Percentiles rank a stretch among this genome's conserved stretches.
These are phyloP conservation scores for Schizothorax lantsangensis DNA, from an alignment of 2,797 vertebrate genomes.

Conservation along the genomic window DNA sequence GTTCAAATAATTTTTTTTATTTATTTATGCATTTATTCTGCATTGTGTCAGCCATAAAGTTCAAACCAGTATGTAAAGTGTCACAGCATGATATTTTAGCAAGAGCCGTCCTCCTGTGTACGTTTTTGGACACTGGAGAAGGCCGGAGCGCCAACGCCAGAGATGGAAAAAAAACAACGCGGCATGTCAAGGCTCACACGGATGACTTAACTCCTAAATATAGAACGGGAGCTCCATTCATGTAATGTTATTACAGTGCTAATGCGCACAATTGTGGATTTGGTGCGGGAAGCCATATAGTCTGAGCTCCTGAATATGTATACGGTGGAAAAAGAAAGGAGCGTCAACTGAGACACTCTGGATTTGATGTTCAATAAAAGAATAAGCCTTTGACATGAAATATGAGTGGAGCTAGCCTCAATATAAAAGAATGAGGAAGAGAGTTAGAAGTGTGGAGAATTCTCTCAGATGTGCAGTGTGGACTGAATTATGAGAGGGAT, in stretches of 20 bases:
- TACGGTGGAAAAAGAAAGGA: conserved; percentile 67
- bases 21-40: conserved; percentile 28
- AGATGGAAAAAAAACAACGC: conserved; percentile 24
- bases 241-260: conserved; percentile 76
- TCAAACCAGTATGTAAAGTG: conserved; percentile 69
- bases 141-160: conserved; percentile 51
- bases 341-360: conserved; percentile 75
- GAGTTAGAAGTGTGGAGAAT: conserved; percentile 82
- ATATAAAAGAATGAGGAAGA: conserved; percentile 82
- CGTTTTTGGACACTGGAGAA: conserved; percentile 66
- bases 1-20: conserved; percentile 12
- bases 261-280: conserved; percentile 77
- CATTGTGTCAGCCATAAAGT: conserved; percentile 65
- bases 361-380: conserved; percentile 86
- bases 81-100: conserved; percentile 65
- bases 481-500: conserved; percentile 73
- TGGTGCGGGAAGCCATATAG: conserved; percentile 70
- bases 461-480: conserved; percentile 79
- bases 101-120: conserved; percentile 64
- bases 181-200: conserved; percentile 53
- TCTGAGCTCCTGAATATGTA: conserved; percentile 79
- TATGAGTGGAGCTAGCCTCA: conserved; percentile 78
- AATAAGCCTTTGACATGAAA: conserved; percentile 84
- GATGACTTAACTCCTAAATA: conserved; percentile 78
- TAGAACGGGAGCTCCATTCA: conserved; percentile 73